Base-by-base conservation (phyloP, 2,113 vertebrate species). In the Cyprinodon tularosa region DNA sequence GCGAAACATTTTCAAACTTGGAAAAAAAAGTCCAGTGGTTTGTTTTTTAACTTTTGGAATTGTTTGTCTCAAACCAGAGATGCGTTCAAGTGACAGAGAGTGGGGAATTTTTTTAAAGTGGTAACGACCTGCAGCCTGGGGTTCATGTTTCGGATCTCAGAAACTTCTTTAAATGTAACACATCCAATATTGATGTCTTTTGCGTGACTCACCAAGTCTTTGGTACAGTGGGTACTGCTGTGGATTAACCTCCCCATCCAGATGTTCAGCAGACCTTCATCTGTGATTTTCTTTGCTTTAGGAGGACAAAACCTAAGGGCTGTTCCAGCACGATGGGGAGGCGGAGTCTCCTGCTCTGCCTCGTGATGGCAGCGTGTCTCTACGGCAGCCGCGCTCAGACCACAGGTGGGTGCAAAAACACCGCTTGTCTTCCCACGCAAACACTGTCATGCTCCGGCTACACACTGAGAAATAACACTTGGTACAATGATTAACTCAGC, bases 361-460 rank as follows among this genome's bases (percentile, higher is more conserved):
- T 90, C 73, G 37, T 92, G 20, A 1, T 70, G 3, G 88, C 63
- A 3, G 20, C 40, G 0, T 85, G 85, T 86, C 81, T 91, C 84
- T 44, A 76, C 1, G 69, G 86, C 66, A 75, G 48, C 72, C 1
- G 15, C 0, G 80, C 90, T 61, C 77, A 91, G 45, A 71, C 0
- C 20, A 91, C 85, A 91, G 90, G 91, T 93, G 89, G 72, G 90
- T 85, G 11, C 67, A 53, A 83, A 89, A 84, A 84, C 2, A 2
- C 37, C 22, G 57, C 59, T 5, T 62, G 1, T 84, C 64, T 69
- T 80, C 78, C 75, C 74, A 79, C 61, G 44, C 44, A 57, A 10
- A 63, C 2, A 1, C 29, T 4, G n/a, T 37, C n/a, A 37, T 12
- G 17, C 29, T 13, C 63, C 4, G 45, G 5, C 62, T 50, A 85